phyloP scores from a whole-genome alignment of 2,888 invertebrate species.

The Aphelenchoides bicaudatus region DNA sequence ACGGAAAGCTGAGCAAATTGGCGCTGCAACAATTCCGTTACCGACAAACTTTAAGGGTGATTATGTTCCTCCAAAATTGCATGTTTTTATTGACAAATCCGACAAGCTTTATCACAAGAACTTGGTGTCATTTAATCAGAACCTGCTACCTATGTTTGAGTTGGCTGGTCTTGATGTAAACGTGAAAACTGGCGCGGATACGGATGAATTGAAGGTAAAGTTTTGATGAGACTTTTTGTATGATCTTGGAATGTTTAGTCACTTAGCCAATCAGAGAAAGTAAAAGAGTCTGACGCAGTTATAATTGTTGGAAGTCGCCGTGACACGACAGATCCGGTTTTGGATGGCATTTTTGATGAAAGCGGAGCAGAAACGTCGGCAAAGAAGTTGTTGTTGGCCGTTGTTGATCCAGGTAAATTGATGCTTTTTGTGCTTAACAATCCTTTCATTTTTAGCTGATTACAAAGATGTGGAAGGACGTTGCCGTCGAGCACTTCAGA shows the following conservation, averaged over 20 bases:
- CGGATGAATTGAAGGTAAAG: slow-evolving; percentile 1
- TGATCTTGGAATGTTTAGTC: too few species aligned
- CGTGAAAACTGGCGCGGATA: slow-evolving; percentile 1
- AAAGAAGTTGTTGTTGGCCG: slow-evolving; percentile 7
- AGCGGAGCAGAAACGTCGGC: neutral
- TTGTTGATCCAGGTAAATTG: slow-evolving; percentile 15
- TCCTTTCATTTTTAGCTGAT: slow-evolving; percentile 4
- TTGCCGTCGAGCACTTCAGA: slow-evolving; percentile 7
- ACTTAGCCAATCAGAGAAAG: slow-evolving; percentile 9
- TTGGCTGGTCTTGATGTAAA: slow-evolving; percentile 12
- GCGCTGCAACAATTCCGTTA: neutral
- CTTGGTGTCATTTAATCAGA: slow-evolving; percentile 13
- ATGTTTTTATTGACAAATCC: slow-evolving; percentile 12
- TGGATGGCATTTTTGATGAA: slow-evolving; percentile 12
- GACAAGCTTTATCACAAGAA: neutral
- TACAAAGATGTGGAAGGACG: slow-evolving; percentile 2
- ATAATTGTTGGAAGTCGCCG: neutral
- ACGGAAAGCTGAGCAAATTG: neutral
- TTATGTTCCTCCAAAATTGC: slow-evolving; percentile 13
- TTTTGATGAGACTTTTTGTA: too few species aligned
- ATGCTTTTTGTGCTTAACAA: neutral
- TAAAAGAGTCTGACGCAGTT: slow-evolving; percentile 3
- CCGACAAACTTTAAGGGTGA: neutral
- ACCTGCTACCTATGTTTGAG: slow-evolving; percentile 6
- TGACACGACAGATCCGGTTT: slow-evolving; percentile 1